A percentile compares a stretch with the other conserved stretches of the same genome.
phyloP scores from a whole-genome alignment of 2,113 vertebrate species.

The Pygoscelis adeliae region DNA sequence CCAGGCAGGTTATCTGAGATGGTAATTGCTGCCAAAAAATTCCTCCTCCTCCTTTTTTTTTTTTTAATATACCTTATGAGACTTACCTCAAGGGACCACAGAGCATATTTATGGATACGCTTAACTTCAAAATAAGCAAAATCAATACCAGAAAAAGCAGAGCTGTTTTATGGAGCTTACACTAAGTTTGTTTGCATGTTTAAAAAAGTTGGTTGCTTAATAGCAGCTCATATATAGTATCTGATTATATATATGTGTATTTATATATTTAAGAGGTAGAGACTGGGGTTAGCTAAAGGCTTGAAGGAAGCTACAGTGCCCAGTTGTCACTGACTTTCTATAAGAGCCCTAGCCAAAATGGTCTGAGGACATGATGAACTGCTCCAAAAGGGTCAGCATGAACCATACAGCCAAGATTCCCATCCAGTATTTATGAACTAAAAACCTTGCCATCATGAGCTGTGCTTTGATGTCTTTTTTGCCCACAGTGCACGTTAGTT shows the following conservation, averaged over 20 bases:
- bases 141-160: constrained; percentile 32
- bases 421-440: neutral
- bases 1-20: constrained; percentile 69
- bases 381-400: neutral
- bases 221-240: constrained; percentile 1
- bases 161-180: constrained; percentile 27
- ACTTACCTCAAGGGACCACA: constrained; percentile 36
- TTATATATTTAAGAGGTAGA: constrained; percentile 37
- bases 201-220: constrained; percentile 10
- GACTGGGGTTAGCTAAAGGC: neutral
- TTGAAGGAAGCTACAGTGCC: constrained; percentile 43
- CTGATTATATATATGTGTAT: neutral
- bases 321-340: neutral
- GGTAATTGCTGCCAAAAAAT: constrained; percentile 68
- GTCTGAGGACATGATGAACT: neutral
- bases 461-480: neutral
- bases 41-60: neutral
- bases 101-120: constrained; percentile 44
- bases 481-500: constrained; percentile 39
- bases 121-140: constrained; percentile 64
- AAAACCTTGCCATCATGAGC: neutral
- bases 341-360: neutral
- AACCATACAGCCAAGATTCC: neutral
- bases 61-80: constrained; percentile 66
- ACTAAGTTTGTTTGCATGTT: constrained; percentile 49